Percentiles rank a stretch among this genome's conserved stretches.
Conservation (phyloP, 2,888 invertebrate genomes). For the Labia minor region DNA sequence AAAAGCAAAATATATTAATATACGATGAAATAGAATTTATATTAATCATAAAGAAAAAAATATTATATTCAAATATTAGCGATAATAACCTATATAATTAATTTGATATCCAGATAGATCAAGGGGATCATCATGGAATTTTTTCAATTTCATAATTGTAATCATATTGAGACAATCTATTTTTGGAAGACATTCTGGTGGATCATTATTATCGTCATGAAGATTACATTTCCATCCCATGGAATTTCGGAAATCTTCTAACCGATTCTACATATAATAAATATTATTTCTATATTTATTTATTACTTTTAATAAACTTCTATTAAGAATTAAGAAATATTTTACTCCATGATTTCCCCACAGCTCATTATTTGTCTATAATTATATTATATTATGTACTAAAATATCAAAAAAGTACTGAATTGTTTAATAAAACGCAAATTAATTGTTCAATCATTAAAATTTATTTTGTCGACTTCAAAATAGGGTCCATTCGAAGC, state of each 20-base stretch:
- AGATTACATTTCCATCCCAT: neutral
- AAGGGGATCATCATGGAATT: neutral
- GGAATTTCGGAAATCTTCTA: neutral
- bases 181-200: neutral
- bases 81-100: neutral
- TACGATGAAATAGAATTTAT: neutral
- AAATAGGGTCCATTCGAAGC: too few relatives aligned
- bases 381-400: too few relatives aligned
- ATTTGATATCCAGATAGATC: neutral
- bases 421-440: too few relatives aligned
- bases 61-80: neutral
- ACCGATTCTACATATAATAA: neutral
- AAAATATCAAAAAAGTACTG: too few relatives aligned
- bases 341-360: too few relatives aligned
- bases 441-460: too few relatives aligned
- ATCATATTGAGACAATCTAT: neutral
- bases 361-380: too few relatives aligned
- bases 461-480: too few relatives aligned
- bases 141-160: neutral
- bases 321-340: too few relatives aligned
- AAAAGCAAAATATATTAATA: neutral
- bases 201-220: neutral
- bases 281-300: too few relatives aligned
- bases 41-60: neutral
- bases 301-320: too few relatives aligned